Base-by-base conservation (phyloP, 2,888 invertebrate species). In the Erebia ligea region DNA sequence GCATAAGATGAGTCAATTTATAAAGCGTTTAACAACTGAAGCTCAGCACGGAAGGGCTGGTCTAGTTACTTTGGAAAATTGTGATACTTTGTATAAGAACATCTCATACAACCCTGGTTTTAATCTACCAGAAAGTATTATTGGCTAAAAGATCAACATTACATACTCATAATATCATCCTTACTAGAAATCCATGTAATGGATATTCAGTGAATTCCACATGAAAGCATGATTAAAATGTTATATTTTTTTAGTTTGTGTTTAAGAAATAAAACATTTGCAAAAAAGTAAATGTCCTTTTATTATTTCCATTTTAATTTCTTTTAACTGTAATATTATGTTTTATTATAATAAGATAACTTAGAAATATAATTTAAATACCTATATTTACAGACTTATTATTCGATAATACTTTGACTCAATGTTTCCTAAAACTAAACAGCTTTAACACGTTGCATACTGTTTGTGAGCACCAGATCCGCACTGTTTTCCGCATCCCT, bases 371-470 rank as follows among this genome's bases (percentile, higher is more conserved):
- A n/a, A 63, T 68, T 66, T n/a, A n/a, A n/a, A 21, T 70, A 72
- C 70, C 74, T 82, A 83, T 86, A 87, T 87, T 81, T 86, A 88
- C 86, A 88, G 76, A 64, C 61, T 79, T 56, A 57, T n/a, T 83
- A 84, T 82, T 84, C 81, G 77, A 85, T 80, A 80, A 82, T 80
- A 81, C 81, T 80, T 78, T 70, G 75, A 77, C 6, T 34, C 1
- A 76, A 77, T 78, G 75, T 72, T 59, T 59, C 58, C 68, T 59
- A n/a, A 10, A 15, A 48, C 48, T 61, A 67, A 91, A 82, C 83
- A 73, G 84, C 87, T 80, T 88, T 89, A 10, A 91, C 81, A 52
- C 82, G 79, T 73, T 90, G 83, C 73, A 88, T 82, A 77, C 81
- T 86, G 61, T 78, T 85, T 76, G 85, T 84, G 75, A 88, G 75